Evolutionary conservation across 2,888 invertebrate genomes (phyloP), one percentile per base, ranked within the genome.

Genomic region (Plusia festucae): DNA sequence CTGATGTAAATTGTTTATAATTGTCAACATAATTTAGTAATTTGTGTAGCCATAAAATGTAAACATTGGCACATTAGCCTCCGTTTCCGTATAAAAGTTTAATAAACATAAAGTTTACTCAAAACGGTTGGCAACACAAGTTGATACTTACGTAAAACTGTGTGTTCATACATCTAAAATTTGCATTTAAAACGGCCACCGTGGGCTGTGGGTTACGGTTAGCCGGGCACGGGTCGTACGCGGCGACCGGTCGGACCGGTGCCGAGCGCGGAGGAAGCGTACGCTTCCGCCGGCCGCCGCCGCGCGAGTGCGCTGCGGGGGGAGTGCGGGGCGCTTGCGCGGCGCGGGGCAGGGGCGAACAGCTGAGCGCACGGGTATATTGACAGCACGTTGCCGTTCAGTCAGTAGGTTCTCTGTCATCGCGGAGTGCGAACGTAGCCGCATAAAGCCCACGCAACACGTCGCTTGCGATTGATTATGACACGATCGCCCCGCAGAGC

Each of bases 311-410:
- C 74, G 81, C 74, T 78, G 81, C 77, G 85, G 74, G 86, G 82
- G 89, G 86, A 85, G 85, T 70, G 87, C 82, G 89, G 88, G 84
- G 84, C 83, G 88, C 85, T 81, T 80, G 87, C 88, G 91, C 88
- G 90, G 85, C 84, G 85, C 88, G 89, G 89, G 85, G 89, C 85
- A 83, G 90, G 87, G 88, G 88, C 86, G 91, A 95, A 95, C 96
- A 96, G 96, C 96, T 96, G 96, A 96, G 95, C 93, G 93, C 83
- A 83, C 88, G 87, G 90, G 93, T 94, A 95, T 96, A 96, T 96
- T 96, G 95, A 94, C 95, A 95, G 94, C 96, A 95, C 93, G 92
- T 92, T 93, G 91, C 92, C 93, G 85, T 83, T 87, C 86, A 86
- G 94, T 94, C 95, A 96, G 96, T 96, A 95, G 94, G 94, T 93